Evolutionary conservation across 2,113 vertebrate genomes (phyloP).

Genomic region (Pica pica): DNA sequence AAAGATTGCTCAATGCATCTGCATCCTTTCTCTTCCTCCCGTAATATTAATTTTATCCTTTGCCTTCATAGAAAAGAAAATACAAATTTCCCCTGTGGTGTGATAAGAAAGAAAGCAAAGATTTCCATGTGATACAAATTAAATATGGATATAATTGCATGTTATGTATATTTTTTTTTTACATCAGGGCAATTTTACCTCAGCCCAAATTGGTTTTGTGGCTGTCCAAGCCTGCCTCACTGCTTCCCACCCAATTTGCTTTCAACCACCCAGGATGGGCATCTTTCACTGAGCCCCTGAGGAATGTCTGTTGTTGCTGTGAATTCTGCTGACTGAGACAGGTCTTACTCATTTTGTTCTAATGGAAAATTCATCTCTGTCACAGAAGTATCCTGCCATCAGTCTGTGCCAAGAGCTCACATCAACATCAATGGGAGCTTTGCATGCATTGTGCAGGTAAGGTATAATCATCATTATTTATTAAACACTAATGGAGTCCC

Average conservation of each 20-base stretch:
- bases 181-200: background rate
- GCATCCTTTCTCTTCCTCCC: background rate
- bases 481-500: conserved; percentile 37
- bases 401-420: background rate
- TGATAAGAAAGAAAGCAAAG: background rate
- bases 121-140: background rate
- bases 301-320: conserved; percentile 11
- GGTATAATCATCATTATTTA: conserved; percentile 42
- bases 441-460: background rate
- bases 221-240: background rate
- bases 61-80: background rate
- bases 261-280: background rate
- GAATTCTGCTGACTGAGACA: conserved; percentile 51
- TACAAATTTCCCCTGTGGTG: background rate
- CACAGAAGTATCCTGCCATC: conserved; percentile 27
- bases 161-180: background rate
- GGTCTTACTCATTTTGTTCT: conserved; percentile 46
- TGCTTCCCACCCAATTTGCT: conserved; percentile 13
- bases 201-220: background rate
- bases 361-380: conserved; percentile 57
- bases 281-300: background rate
- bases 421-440: background rate
- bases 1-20: background rate
- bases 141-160: background rate
- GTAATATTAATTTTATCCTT: background rate